A percentile compares a stretch with the other conserved stretches of the same genome.
phyloP scores from a whole-genome alignment of 2,888 invertebrate species.

The Neocrepidodera transversa region DNA sequence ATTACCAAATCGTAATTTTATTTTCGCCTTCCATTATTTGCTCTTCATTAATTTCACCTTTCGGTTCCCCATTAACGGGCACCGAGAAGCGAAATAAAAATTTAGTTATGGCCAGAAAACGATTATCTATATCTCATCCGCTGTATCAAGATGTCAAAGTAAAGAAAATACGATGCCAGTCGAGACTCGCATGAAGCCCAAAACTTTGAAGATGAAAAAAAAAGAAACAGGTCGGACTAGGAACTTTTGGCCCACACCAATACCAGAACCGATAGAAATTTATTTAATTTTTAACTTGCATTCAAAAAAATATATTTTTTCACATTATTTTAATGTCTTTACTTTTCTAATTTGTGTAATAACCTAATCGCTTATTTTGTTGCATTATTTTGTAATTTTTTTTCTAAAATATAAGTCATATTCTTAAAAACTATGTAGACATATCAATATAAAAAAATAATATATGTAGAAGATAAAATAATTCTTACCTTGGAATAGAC shows the following conservation, averaged over 20 bases:
- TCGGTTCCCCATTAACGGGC: slow-evolving; percentile 17
- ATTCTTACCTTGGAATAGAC: too few relatives aligned
- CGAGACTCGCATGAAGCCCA: slow-evolving; percentile 43
- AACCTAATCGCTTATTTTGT: too few relatives aligned
- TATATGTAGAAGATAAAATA: too few relatives aligned
- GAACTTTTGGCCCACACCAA: background rate
- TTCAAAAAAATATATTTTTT: too few relatives aligned
- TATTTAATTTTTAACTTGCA: too few relatives aligned
- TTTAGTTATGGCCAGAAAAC: slow-evolving; percentile 36
- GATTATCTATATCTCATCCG: slow-evolving; percentile 41
- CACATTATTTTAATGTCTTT: too few relatives aligned
- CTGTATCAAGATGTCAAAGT: slow-evolving; percentile 57
- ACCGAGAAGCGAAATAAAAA: slow-evolving; percentile 24
- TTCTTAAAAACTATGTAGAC: too few relatives aligned
- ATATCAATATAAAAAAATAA: too few relatives aligned
- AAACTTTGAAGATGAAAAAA: slow-evolving; percentile 19
- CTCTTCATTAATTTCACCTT: slow-evolving; percentile 22
- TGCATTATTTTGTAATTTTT: too few relatives aligned
- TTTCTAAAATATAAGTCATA: too few relatives aligned
- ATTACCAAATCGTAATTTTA: slow-evolving; percentile 14
- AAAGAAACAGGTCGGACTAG: slow-evolving; percentile 7
- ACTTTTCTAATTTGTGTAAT: too few relatives aligned
- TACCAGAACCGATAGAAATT: too few relatives aligned
- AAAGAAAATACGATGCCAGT: slow-evolving; percentile 51
- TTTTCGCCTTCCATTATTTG: slow-evolving; percentile 10